Evolutionary conservation across 2,888 invertebrate species (phyloP).

Genomic region (Neoaliturus tenellus): DNA sequence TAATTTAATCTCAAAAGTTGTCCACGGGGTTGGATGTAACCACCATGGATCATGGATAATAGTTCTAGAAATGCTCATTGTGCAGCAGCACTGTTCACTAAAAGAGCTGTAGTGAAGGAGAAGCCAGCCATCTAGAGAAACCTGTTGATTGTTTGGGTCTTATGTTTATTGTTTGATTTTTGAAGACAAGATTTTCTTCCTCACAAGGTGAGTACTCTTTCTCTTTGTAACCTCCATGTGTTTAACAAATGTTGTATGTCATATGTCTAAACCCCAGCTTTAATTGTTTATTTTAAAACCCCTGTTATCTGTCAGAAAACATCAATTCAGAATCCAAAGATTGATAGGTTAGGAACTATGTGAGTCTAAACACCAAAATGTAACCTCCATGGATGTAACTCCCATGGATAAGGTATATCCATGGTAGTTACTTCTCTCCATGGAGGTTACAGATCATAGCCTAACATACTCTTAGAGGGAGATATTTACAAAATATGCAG

Average conservation of each 20-base stretch:
- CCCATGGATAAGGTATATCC: slow-evolving; percentile 36
- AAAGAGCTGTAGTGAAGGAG: slow-evolving; percentile 33
- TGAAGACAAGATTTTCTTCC: slow-evolving; percentile 12
- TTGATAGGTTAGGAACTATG: slow-evolving; percentile 16
- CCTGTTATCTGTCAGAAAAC: slow-evolving; percentile 30
- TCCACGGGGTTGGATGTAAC: slow-evolving; percentile 41
- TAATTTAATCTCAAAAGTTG: slow-evolving; percentile 32
- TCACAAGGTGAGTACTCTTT: slow-evolving; percentile 30
- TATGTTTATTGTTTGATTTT: slow-evolving; percentile 23
- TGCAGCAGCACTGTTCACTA: slow-evolving; percentile 40
- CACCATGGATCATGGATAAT: slow-evolving; percentile 20
- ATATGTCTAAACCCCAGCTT: slow-evolving; percentile 14
- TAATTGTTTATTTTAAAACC: slow-evolving; percentile 12
- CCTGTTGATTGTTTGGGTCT: slow-evolving; percentile 14
- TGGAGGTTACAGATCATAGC: slow-evolving; percentile 21
- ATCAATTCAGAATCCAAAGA: background rate
- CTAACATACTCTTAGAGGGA: background rate
- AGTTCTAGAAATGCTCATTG: slow-evolving; percentile 37
- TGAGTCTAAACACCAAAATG: slow-evolving; percentile 17
- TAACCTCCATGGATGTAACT: slow-evolving; percentile 40
- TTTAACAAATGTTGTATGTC: slow-evolving; percentile 27
- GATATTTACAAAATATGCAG: too few relatives aligned
- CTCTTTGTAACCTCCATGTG: slow-evolving; percentile 31
- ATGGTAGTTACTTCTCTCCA: slow-evolving; percentile 35
- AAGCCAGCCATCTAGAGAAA: slow-evolving; percentile 33